Evolutionary conservation across 2,888 invertebrate species (phyloP).

Genomic region (Mimachlamys varia): DNA sequence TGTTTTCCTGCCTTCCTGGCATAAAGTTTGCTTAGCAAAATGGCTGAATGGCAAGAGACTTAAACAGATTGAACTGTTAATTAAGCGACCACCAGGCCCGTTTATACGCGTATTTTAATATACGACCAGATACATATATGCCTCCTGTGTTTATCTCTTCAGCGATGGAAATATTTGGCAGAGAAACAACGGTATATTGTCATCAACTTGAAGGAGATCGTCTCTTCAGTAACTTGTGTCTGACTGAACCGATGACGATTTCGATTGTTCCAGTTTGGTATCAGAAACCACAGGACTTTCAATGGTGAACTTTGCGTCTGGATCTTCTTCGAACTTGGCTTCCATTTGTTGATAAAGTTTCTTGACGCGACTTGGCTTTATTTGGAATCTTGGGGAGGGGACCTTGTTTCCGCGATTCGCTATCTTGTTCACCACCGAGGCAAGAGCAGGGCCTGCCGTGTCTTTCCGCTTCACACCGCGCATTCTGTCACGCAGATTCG

Average conservation of each 20-base stretch:
- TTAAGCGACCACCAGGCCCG: too few species aligned
- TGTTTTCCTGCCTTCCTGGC: too few species aligned
- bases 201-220: too few species aligned
- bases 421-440: constrained; percentile 56
- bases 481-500: constrained; percentile 47
- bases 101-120: too few species aligned
- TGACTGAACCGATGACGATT: neutral
- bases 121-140: too few species aligned
- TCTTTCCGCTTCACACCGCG: constrained; percentile 52
- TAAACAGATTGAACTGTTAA: too few species aligned
- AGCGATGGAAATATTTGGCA: too few species aligned
- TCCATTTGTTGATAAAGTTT: constrained; percentile 38
- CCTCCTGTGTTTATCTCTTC: too few species aligned
- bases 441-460: constrained; percentile 51
- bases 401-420: constrained; percentile 46
- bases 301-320: neutral
- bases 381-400: constrained; percentile 39
- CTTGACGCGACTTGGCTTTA: constrained; percentile 40
- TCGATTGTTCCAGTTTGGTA: neutral
- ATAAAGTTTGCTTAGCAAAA: too few species aligned
- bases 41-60: too few species aligned
- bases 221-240: neutral
- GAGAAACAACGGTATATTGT: too few species aligned
- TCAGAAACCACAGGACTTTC: neutral
- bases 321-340: constrained; percentile 25